Base-by-base conservation (phyloP, 2,797 vertebrate species). In the Dipus sagitta region DNA sequence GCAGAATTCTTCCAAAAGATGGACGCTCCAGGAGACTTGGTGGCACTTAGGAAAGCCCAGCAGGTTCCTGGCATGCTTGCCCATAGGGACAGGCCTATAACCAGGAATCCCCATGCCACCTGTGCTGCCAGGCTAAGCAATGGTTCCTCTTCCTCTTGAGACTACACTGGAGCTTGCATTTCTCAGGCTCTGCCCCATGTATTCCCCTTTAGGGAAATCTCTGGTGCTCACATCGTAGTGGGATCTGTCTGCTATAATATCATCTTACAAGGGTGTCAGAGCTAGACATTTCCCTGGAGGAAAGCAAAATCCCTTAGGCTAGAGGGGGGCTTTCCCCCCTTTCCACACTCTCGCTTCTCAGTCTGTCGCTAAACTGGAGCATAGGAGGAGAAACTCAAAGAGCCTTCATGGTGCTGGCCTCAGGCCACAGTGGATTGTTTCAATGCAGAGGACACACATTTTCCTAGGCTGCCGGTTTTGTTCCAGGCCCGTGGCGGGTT, bases 301-400 rank as follows among this genome's bases (percentile, higher is more conserved):
- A 30, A 89, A 89, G 72, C 13, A 8, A 82, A 91, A 88, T 90
- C 83, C 79, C 80, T 96, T 88, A 75, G 84, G 80, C 58, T 87
- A 58, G n/a, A 90, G 86, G 77, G 65, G 90, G 38, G 26, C 15
- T 78, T 71, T 47, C 9, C 75, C 38, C n/a, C 67, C 28, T 86
- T 93, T 88, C 62, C 28, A 80, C 21, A 77, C 42, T 81, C 75
- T 68, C 26, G 81, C 54, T 93, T 83, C 8, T 23, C 83, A 91
- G 64, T 95, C 78, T 92, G 84, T 78, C 92, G 88, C 68, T 88
- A 78, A 88, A 94, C 30, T 32, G 72, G 65, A 93, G 30, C 76
- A 86, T 94, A 92, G 94, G 91, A 88, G 91, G 85, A 92, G 94
- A 93, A 87, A 52, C 87, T 94, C 91, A 84, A 88, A 93, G 52